Evolutionary conservation across 2,888 invertebrate genomes (phyloP).

Genomic region (Chrysolina americana): DNA sequence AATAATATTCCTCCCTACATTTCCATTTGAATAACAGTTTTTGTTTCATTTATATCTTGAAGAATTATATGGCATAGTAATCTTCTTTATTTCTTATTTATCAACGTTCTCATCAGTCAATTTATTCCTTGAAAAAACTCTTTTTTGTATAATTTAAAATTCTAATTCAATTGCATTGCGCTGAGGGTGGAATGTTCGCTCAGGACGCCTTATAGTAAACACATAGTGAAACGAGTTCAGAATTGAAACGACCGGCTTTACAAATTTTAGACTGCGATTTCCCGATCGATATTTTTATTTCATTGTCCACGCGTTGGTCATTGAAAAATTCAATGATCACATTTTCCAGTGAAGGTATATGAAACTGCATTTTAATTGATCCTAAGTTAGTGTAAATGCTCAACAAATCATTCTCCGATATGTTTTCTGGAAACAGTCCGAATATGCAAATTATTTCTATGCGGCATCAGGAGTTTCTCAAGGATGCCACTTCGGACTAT

Average conservation of each 20-base stretch:
- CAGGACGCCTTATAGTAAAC: conserved; percentile 37
- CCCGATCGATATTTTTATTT: conserved; percentile 30
- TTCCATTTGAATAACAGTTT: too few species aligned
- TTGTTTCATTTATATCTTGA: not conserved
- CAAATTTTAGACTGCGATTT: conserved; percentile 39
- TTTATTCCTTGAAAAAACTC: conserved; percentile 34
- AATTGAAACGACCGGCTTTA: conserved; percentile 40
- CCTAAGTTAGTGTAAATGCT: not conserved
- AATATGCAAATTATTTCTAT: too few species aligned
- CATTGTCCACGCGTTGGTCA: not conserved
- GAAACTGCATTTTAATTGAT: not conserved
- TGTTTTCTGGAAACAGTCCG: too few species aligned
- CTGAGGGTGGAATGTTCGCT: conserved; percentile 33
- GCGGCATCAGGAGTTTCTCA: too few species aligned
- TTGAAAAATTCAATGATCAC: not conserved
- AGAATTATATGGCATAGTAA: not conserved
- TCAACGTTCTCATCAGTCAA: conserved; percentile 34
- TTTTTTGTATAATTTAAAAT: conserved; percentile 42
- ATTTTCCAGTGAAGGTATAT: not conserved
- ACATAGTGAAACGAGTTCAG: conserved; percentile 40
- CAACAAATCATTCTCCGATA: too few species aligned
- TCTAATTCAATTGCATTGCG: conserved; percentile 43
- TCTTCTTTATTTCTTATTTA: conserved; percentile 8
- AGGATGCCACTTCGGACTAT: too few species aligned
- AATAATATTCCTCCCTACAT: too few species aligned